Conservation (phyloP, 1,140 invertebrate genomes). For the Theocolax elegans region DNA sequence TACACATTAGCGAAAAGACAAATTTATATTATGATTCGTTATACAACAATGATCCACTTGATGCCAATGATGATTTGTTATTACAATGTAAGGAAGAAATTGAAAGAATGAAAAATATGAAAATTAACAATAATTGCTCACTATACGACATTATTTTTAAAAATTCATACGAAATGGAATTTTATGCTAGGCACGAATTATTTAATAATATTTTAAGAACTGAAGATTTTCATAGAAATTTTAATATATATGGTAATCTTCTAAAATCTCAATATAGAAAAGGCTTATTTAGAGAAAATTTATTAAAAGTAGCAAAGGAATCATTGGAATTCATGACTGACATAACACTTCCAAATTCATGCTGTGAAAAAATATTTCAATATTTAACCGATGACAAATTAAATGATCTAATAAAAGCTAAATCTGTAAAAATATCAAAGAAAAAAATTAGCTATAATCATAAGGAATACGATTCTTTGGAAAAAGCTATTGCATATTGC, state of each 20-base stretch:
- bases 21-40: neutral
- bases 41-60: neutral
- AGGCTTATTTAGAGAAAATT: conserved; percentile 13
- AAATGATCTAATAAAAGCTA: conserved; percentile 15
- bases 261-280: conserved; percentile 19
- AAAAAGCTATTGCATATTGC: conserved; percentile 21
- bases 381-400: conserved; percentile 12
- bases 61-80: conserved; percentile 23
- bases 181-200: conserved; percentile 1
- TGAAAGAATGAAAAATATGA: conserved; percentile 26
- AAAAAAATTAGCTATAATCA: neutral
- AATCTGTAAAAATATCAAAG: neutral
- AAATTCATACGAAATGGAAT: conserved; percentile 24
- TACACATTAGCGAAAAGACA: conserved; percentile 1
- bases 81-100: conserved; percentile 24
- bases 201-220: conserved; percentile 11
- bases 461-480: neutral
- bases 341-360: conserved; percentile 4
- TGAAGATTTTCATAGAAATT: conserved; percentile 16
- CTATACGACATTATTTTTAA: conserved; percentile 25
- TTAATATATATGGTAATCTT: conserved; percentile 24
- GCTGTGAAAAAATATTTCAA: conserved; percentile 15
- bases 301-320: conserved; percentile 15
- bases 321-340: conserved; percentile 13
- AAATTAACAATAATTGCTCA: conserved; percentile 1